Evolutionary conservation across 1,140 invertebrate species (phyloP).

Genomic region (Panagrolaimus sp.): DNA sequence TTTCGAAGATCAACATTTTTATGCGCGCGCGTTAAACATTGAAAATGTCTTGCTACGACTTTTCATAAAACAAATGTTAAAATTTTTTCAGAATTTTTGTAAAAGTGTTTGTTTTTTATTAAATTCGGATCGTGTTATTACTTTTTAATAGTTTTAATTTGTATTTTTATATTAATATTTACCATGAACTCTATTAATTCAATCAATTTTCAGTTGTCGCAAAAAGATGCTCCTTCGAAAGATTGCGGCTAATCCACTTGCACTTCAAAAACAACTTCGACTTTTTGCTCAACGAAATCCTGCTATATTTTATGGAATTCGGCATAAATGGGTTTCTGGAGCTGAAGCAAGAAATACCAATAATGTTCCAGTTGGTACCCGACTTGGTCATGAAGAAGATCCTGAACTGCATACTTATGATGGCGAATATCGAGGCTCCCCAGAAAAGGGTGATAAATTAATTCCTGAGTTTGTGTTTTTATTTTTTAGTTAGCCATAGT

Average conservation of each 20-base stretch:
- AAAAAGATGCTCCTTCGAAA: constrained; percentile 5
- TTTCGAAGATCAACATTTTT: too few relatives aligned
- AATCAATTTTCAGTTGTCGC: too few relatives aligned
- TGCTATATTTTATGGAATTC: background rate
- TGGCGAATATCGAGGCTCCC: constrained; percentile 17
- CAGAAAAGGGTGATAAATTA: constrained; percentile 23
- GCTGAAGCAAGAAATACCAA: constrained; percentile 23
- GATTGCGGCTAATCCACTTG: background rate
- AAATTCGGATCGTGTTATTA: too few relatives aligned
- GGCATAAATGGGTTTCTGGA: constrained; percentile 25
- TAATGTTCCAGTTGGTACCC: constrained; percentile 26
- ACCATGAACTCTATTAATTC: too few relatives aligned
- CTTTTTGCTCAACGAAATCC: constrained; percentile 13
- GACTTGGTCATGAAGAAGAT: constrained; percentile 27
- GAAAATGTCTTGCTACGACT: too few relatives aligned
- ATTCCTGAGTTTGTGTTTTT: constrained; percentile 17
- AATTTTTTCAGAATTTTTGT: too few relatives aligned
- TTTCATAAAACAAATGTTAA: too few relatives aligned
- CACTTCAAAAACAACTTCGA: constrained; percentile 4
- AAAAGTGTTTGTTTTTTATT: too few relatives aligned
- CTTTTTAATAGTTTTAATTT: too few relatives aligned
- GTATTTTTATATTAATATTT: too few relatives aligned
- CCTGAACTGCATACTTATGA: constrained; percentile 28
- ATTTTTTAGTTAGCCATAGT: background rate
- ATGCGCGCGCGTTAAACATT: too few relatives aligned